These are phyloP conservation scores for Lamellibrachia satsuma DNA, from an alignment of 2,888 invertebrate species.

Conservation along the genomic window DNA sequence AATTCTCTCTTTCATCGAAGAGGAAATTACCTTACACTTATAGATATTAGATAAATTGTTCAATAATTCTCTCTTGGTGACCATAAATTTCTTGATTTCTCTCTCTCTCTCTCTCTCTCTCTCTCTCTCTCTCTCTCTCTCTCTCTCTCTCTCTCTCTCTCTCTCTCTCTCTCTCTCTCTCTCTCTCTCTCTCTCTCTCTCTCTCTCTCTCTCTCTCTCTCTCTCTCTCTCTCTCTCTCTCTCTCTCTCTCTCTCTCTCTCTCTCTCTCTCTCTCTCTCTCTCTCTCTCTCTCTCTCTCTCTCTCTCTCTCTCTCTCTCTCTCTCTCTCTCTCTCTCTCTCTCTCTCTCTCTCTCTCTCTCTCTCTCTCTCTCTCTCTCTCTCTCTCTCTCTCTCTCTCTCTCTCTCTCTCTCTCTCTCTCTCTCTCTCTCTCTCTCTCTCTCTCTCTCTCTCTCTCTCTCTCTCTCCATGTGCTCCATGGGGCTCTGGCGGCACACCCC, in stretches of 20 bases:
- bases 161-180: no score
- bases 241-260: not conserved
- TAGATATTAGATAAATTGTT: not conserved
- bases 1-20: no score
- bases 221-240: no score
- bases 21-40: no score
- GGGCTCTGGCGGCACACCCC: no score
- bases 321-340: slow-evolving; percentile 18
- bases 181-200: no score
- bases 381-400: not conserved
- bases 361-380: not conserved
- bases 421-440: slow-evolving; percentile 18
- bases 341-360: slow-evolving; percentile 18
- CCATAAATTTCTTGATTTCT: no score
- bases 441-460: not conserved
- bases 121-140: no score
- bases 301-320: not conserved
- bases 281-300: not conserved
- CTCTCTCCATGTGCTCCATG: no score
- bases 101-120: not conserved
- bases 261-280: slow-evolving; percentile 18
- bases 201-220: no score
- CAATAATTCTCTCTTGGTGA: no score
- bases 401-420: slow-evolving; percentile 18
- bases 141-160: no score